Percentiles rank a stretch among this genome's conserved stretches.
Conservation (phyloP, 2,797 vertebrate genomes). For the Myoxocephalus aenaeus region DNA sequence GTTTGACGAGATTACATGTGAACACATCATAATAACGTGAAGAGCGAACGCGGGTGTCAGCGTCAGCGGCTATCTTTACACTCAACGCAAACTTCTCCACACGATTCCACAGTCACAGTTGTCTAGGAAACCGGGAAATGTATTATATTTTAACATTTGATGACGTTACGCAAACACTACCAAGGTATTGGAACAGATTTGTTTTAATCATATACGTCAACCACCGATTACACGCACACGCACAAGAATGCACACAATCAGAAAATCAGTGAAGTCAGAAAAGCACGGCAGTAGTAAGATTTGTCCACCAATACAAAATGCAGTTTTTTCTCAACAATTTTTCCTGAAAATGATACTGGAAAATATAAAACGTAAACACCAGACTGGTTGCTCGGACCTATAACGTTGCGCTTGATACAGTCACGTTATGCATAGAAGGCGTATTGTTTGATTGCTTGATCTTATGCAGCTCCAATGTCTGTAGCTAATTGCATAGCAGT, state of each 20-base stretch:
- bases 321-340: neutral
- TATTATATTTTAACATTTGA: conserved; percentile 11
- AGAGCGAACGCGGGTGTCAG: too few species aligned
- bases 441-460: too few species aligned
- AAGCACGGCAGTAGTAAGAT: neutral
- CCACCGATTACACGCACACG: neutral
- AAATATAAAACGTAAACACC: too few species aligned
- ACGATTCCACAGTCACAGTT: neutral
- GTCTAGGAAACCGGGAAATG: conserved; percentile 7
- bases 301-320: neutral
- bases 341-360: too few species aligned
- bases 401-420: too few species aligned
- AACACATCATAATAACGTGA: too few species aligned
- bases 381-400: too few species aligned
- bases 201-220: neutral
- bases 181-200: neutral
- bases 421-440: too few species aligned
- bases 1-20: too few species aligned
- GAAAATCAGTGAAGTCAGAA: neutral
- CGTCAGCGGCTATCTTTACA: neutral
- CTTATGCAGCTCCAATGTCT: neutral
- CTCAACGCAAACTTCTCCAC: neutral
- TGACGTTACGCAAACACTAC: too few species aligned
- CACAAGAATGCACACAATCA: neutral
- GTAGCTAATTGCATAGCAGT: neutral